Base-by-base conservation (phyloP, 2,113 vertebrate species). In the Hymenochirus boettgeri region DNA sequence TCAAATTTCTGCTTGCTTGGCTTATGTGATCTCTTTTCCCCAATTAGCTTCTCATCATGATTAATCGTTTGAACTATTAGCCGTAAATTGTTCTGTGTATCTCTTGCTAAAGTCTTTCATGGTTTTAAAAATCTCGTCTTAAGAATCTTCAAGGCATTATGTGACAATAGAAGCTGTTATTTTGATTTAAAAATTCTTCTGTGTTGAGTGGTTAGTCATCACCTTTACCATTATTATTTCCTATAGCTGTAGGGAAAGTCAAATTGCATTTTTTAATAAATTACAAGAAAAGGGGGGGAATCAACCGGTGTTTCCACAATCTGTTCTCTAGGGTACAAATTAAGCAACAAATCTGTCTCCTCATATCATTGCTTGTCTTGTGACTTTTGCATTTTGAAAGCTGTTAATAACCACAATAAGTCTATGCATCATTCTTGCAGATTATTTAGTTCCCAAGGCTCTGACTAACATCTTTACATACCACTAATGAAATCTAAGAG, bases 401-500 rank as follows among this genome's bases (percentile, higher is more conserved):
- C 2, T 57, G 57, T 48, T 27, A 17, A 13, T 60, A 3, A 6
- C 0, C 2, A 1, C 25, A 19, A 10, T 46, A 59, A 46, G 22
- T 1, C 33, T 29, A 18, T 64, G 2, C 35, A 8, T 13, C 18
- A 33, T 39, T 1, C 1, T 19, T 8, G 5, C 15, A 48, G 24
- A n/a, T 71, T 0, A 0, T 42, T 71, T 2, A 4, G 13, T 57
- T 77, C 62, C 61, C 53, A 52, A 53, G 35, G 53, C 21, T 59
- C n/a, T 50, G 15, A 1, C 48, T 62, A 39, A 3, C 51, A 25
- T 26, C 9, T 71, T 64, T n/a, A 27, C 17, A 72, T 67, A 21
- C 57, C n/a, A 17, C 45, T 62, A 54, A 59, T 7, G 61, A 74
- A 78, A 69, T 47, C 17, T 6, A 61, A 33, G 51, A 53, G 53